A percentile compares a stretch with the other conserved stretches of the same genome.
phyloP scores from a whole-genome alignment of 2,797 vertebrate genomes.

The Parambassis ranga region DNA sequence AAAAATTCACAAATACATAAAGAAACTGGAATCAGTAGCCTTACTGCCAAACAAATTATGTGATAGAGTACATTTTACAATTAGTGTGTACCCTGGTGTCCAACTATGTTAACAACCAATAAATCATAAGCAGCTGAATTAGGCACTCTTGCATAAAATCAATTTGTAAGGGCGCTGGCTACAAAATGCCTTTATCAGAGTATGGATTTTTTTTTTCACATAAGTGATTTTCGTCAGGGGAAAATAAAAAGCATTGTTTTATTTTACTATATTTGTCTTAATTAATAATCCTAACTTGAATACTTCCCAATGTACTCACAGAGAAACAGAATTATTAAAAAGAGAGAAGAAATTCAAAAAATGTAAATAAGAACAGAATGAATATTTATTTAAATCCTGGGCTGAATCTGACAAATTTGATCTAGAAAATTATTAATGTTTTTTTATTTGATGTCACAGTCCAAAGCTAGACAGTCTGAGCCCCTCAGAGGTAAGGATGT shows the following conservation, averaged over 20 bases:
- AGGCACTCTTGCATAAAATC: slow-evolving; percentile 63
- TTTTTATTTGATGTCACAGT: too few species aligned
- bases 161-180: slow-evolving; percentile 45
- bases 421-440: too few species aligned
- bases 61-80: slow-evolving; percentile 25
- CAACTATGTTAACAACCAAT: slow-evolving; percentile 59
- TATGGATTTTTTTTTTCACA: slow-evolving; percentile 69
- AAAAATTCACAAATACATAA: neutral
- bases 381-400: too few species aligned
- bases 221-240: slow-evolving; percentile 58
- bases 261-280: slow-evolving; percentile 39
- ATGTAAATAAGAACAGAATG: too few species aligned
- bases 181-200: slow-evolving; percentile 63
- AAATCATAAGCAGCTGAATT: slow-evolving; percentile 66
- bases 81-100: slow-evolving; percentile 27
- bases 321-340: slow-evolving; percentile 4
- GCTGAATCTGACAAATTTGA: too few species aligned
- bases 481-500: too few species aligned
- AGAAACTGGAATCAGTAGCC: neutral
- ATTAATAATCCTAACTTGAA: slow-evolving; percentile 28
- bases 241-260: slow-evolving; percentile 1
- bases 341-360: too few species aligned
- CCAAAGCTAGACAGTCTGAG: too few species aligned
- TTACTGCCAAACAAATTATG: neutral
- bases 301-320: neutral